Conservation (phyloP, 1,140 invertebrate species). For the Helicorthomorpha holstii region DNA sequence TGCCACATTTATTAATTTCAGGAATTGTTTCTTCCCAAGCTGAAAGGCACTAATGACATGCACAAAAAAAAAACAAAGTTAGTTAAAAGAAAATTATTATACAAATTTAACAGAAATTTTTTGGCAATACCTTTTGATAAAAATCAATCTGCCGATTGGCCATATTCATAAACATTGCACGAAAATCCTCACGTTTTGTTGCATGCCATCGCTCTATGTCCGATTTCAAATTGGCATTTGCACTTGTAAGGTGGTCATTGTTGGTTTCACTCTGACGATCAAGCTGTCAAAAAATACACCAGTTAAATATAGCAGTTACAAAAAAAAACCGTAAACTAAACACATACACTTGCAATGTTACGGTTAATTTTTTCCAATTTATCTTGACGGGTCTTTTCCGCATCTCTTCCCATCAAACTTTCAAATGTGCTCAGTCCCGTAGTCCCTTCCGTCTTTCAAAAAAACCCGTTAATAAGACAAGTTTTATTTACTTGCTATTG, state of each 20-base stretch:
- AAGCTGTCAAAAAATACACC: slow-evolving; percentile 13
- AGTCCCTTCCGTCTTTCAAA: no score
- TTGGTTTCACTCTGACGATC: slow-evolving; percentile 27
- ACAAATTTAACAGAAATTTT: no score
- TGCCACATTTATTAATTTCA: slow-evolving; percentile 20
- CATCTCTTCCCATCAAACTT: slow-evolving; percentile 25
- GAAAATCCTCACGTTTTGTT: slow-evolving; percentile 47
- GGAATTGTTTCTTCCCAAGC: slow-evolving; percentile 40
- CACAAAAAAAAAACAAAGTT: not conserved
- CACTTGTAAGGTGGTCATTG: slow-evolving; percentile 45
- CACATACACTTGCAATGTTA: slow-evolving; percentile 20
- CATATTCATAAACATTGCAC: slow-evolving; percentile 42
- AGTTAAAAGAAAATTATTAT: slow-evolving; percentile 7
- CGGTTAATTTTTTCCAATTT: slow-evolving; percentile 23
- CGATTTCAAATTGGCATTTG: slow-evolving; percentile 49
- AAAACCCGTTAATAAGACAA: not conserved
- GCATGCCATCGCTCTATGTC: slow-evolving; percentile 52
- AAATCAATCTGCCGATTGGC: slow-evolving; percentile 48
- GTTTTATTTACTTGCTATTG: not conserved
- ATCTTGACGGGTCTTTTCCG: slow-evolving; percentile 24
- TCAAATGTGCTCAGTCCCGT: slow-evolving; percentile 19
- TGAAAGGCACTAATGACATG: slow-evolving; percentile 32
- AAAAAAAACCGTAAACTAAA: not conserved
- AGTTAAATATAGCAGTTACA: not conserved
- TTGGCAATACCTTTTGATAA: slow-evolving; percentile 43